Evolutionary conservation across 2,888 invertebrate genomes (phyloP).

Genomic region (Caenorhabditis sulstoni): DNA sequence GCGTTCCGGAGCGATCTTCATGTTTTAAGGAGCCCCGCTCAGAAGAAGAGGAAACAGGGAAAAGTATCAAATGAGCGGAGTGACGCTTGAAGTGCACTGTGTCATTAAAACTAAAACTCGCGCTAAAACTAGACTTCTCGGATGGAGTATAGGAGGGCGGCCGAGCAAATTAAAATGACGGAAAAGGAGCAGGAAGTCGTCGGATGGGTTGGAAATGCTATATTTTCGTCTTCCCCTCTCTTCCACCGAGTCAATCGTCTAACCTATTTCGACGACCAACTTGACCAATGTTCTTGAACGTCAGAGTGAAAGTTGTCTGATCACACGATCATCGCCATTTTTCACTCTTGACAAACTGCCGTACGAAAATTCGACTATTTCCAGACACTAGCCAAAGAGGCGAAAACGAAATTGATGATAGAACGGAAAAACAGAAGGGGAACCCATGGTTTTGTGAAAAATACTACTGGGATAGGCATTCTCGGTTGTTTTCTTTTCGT

Average conservation of each 20-base stretch:
- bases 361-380: too few relatives aligned
- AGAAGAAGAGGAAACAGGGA: too few relatives aligned
- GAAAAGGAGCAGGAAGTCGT: not conserved
- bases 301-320: too few relatives aligned
- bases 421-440: too few relatives aligned
- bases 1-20: not conserved
- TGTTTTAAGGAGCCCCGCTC: too few relatives aligned
- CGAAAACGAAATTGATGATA: too few relatives aligned
- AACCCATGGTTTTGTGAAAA: too few relatives aligned
- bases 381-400: too few relatives aligned
- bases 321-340: too few relatives aligned
- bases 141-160: conserved; percentile 7
- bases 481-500: too few relatives aligned
- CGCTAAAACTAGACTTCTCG: conserved; percentile 15
- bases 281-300: conserved; percentile 21
- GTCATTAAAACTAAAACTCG: conserved; percentile 46
- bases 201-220: conserved; percentile 14
- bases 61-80: not conserved
- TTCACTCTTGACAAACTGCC: too few relatives aligned
- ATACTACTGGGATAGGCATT: too few relatives aligned
- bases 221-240: conserved; percentile 1
- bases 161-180: conserved; percentile 47
- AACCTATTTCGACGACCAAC: conserved; percentile 13
- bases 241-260: conserved; percentile 15
- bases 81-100: conserved; percentile 25